Conservation (phyloP, 2,797 vertebrate genomes). For the Trachops cirrhosus region DNA sequence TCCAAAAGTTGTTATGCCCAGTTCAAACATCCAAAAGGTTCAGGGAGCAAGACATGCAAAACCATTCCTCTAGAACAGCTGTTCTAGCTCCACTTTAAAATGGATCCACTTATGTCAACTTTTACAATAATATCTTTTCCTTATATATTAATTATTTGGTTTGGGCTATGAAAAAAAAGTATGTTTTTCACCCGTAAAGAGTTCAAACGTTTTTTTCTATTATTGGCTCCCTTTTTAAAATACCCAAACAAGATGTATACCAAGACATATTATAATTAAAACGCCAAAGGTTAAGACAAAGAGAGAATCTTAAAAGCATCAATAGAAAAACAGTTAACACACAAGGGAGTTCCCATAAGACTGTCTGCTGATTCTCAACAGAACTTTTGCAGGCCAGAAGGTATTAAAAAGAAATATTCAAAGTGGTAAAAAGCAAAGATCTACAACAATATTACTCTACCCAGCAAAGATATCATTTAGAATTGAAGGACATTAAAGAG, state of each 20-base stretch:
- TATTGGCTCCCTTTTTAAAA: constrained; percentile 7
- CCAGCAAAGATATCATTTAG: too few relatives aligned
- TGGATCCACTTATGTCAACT: neutral
- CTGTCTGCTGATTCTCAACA: too few relatives aligned
- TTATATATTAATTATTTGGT: constrained; percentile 11
- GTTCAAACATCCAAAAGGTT: neutral
- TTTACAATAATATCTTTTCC: neutral
- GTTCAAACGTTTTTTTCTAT: neutral
- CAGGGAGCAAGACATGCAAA: neutral
- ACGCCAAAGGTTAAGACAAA: too few relatives aligned
- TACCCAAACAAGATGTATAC: neutral
- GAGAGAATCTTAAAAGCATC: too few relatives aligned
- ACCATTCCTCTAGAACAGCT: neutral
- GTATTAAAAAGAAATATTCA: too few relatives aligned
- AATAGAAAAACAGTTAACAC: too few relatives aligned
- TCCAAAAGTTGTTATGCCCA: neutral
- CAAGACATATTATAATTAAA: neutral
- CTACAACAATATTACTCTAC: too few relatives aligned
- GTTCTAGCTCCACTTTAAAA: neutral
- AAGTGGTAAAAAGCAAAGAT: too few relatives aligned
- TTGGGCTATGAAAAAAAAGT: neutral
- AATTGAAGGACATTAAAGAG: too few relatives aligned
- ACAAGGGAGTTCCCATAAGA: too few relatives aligned
- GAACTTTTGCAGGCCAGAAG: too few relatives aligned
- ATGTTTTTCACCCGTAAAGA: neutral